phyloP scores from a whole-genome alignment of 2,797 vertebrate species.

The Heterohyrax brucei region DNA sequence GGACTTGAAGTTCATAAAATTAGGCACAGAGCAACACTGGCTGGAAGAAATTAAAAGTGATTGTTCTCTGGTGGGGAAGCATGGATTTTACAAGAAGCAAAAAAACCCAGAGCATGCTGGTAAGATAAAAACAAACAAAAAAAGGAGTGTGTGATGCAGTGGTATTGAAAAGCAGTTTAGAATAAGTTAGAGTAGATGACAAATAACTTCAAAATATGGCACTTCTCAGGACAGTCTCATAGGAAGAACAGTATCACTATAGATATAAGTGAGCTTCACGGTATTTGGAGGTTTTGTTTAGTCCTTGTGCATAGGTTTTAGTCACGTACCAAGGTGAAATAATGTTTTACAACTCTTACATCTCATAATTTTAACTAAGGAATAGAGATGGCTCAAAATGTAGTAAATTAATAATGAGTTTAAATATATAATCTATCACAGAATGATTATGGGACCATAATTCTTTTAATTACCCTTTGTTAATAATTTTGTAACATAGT shows the following conservation, averaged over 20 bases:
- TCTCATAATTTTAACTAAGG: background rate
- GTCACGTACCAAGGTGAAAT: background rate
- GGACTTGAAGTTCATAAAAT: background rate
- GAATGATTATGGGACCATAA: background rate
- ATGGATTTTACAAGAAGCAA: too few species aligned
- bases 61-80: background rate
- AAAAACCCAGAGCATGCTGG: background rate
- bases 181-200: background rate
- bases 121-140: background rate
- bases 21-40: background rate
- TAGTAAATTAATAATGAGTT: background rate
- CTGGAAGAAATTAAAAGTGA: slow-evolving; percentile 52
- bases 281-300: slow-evolving; percentile 10
- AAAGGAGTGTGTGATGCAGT: background rate
- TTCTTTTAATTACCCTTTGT: slow-evolving; percentile 31
- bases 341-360: slow-evolving; percentile 34
- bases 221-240: background rate
- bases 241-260: background rate
- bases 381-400: slow-evolving; percentile 48
- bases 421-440: slow-evolving; percentile 47
- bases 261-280: background rate
- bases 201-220: background rate
- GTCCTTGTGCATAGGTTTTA: background rate
- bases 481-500: background rate
- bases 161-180: background rate